phyloP scores from a whole-genome alignment of 2,888 invertebrate species.

The Leucozona laternaria region DNA sequence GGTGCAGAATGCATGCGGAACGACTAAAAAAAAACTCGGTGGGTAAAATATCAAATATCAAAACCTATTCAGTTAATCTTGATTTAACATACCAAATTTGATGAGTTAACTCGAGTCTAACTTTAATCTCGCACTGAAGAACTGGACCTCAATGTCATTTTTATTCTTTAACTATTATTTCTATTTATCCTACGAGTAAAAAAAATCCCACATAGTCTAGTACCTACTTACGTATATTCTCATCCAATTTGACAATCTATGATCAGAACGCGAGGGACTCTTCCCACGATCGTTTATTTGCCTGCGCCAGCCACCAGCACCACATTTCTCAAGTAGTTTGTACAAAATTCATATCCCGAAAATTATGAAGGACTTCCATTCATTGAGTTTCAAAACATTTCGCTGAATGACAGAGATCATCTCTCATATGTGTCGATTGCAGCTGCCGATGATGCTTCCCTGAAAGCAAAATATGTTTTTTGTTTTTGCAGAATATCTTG shows the following conservation, averaged over 20 bases:
- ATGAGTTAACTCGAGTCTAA: too few species aligned
- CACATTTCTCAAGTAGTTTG: slow-evolving; percentile 1
- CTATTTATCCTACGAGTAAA: neutral
- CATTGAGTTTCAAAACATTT: slow-evolving; percentile 38
- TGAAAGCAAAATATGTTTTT: slow-evolving; percentile 31
- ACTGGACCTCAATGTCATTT: too few species aligned
- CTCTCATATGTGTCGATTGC: slow-evolving; percentile 42
- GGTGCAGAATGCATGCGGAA: too few species aligned
- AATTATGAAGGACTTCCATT: slow-evolving; percentile 71
- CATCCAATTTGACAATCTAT: slow-evolving; percentile 37
- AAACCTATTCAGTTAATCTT: too few species aligned
- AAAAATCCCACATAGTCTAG: neutral
- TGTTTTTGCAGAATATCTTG: slow-evolving; percentile 38
- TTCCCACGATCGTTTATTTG: slow-evolving; percentile 68
- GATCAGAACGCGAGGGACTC: neutral
- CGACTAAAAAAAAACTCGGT: too few species aligned
- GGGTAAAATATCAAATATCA: too few species aligned
- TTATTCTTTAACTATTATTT: neutral
- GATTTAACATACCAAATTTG: too few species aligned
- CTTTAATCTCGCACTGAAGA: too few species aligned
- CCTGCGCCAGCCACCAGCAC: slow-evolving; percentile 24
- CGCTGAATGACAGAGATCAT: slow-evolving; percentile 62
- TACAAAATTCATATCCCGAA: slow-evolving; percentile 30
- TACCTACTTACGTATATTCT: too few species aligned
- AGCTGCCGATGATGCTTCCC: slow-evolving; percentile 40